A percentile compares a stretch with the other conserved stretches of the same genome.
Evolutionary conservation across 1,140 invertebrate species (phyloP).

Genomic region (Orchestia grillus): DNA sequence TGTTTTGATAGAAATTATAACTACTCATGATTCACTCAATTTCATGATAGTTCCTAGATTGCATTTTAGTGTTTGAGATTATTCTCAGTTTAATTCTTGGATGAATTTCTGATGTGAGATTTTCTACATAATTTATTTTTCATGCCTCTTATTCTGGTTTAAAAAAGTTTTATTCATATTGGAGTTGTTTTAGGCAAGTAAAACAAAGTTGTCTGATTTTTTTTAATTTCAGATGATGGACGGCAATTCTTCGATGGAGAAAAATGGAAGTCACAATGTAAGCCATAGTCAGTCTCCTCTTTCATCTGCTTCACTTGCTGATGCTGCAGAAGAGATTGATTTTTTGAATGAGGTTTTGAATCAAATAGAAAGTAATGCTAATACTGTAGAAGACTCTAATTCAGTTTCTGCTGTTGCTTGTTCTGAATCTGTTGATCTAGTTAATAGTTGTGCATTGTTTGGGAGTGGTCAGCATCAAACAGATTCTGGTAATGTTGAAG

Average conservation of each 20-base stretch:
- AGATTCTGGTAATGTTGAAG: not conserved
- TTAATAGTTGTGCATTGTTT: not conserved
- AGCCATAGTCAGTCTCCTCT: constrained; percentile 24
- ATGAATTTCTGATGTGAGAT: too few species aligned
- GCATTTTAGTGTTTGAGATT: too few species aligned
- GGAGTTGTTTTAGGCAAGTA: too few species aligned
- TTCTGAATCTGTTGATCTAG: not conserved
- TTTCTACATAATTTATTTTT: too few species aligned
- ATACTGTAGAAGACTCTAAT: not conserved
- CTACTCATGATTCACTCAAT: too few species aligned
- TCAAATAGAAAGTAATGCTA: not conserved
- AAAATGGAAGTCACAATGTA: constrained; percentile 55
- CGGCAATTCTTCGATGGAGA: constrained; percentile 15
- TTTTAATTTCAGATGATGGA: constrained; percentile 18
- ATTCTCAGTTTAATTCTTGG: too few species aligned
- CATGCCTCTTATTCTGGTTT: too few species aligned
- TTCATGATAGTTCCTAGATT: too few species aligned
- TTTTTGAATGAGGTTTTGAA: constrained; percentile 20
- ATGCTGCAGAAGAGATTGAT: constrained; percentile 53
- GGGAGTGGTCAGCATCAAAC: not conserved
- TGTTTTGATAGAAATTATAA: too few species aligned
- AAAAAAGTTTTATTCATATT: too few species aligned
- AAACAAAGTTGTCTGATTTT: not conserved
- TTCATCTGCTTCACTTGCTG: constrained; percentile 43
- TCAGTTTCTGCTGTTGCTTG: not conserved